Evolutionary conservation across 2,888 invertebrate genomes (phyloP).

Genomic region (Vesta saturnalis): DNA sequence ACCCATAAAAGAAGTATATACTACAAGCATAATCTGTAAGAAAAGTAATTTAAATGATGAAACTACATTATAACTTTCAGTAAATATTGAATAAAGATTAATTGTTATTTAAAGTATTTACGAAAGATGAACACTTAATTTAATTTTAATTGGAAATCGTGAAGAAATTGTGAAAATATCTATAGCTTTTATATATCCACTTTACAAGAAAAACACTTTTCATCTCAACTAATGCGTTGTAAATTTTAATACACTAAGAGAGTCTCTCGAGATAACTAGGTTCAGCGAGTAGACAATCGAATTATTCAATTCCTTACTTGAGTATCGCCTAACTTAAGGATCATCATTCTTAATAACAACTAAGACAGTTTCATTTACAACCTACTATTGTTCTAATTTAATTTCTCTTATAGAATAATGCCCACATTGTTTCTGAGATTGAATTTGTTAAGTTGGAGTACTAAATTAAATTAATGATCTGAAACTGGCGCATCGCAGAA

Average conservation of each 20-base stretch:
- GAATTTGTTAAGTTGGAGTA: slow-evolving; percentile 31
- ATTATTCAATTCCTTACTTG: slow-evolving; percentile 30
- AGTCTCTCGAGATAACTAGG: slow-evolving; percentile 3
- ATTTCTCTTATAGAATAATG: slow-evolving; percentile 47
- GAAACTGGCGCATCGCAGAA: neutral
- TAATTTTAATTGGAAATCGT: neutral
- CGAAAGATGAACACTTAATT: neutral
- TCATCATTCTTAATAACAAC: slow-evolving; percentile 38
- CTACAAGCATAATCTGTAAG: no score
- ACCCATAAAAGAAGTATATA: no score
- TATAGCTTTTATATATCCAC: no score
- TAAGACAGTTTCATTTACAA: slow-evolving; percentile 40
- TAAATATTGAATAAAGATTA: neutral
- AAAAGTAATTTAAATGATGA: neutral
- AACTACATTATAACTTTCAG: neutral
- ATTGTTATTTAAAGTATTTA: neutral
- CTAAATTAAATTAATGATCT: slow-evolving; percentile 13
- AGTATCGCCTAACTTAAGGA: slow-evolving; percentile 33
- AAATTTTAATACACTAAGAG: slow-evolving; percentile 10
- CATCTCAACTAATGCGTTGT: slow-evolving; percentile 17
- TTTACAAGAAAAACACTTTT: slow-evolving; percentile 14
- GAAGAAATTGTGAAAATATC: neutral
- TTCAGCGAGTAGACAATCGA: slow-evolving; percentile 26
- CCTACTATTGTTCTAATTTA: slow-evolving; percentile 47
- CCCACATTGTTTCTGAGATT: slow-evolving; percentile 47